These are phyloP conservation scores for Scaptomyza cyrtandrae DNA, from an alignment of 2,888 invertebrate species.

Conservation along the genomic window DNA sequence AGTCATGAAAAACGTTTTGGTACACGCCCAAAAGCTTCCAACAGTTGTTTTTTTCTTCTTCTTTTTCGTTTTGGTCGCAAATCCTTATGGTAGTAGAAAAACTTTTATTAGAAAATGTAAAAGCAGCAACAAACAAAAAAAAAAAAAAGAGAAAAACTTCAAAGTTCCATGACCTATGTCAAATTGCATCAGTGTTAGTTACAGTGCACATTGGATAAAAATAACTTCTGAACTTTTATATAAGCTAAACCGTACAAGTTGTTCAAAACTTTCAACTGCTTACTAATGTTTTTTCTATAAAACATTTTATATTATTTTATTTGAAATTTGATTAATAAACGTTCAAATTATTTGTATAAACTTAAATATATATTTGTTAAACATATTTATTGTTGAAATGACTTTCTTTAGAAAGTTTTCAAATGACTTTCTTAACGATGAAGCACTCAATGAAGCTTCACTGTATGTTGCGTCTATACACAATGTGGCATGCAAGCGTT, in stretches of 20 bases:
- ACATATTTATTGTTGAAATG: no score
- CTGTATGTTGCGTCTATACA: conserved; percentile 31
- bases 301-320: no score
- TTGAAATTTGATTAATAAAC: no score
- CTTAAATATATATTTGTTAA: no score
- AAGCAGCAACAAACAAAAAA: conserved; percentile 14
- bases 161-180: conserved; percentile 67
- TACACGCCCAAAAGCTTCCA: conserved; percentile 16
- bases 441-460: conserved; percentile 2
- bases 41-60: not conserved
- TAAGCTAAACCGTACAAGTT: no score
- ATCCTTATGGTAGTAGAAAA: conserved; percentile 4
- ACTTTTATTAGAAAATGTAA: conserved; percentile 21
- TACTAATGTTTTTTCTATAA: no score
- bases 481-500: conserved; percentile 53
- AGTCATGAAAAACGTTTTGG: conserved; percentile 9
- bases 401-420: no score
- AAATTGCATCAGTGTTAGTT: conserved; percentile 56
- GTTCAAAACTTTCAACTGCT: no score
- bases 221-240: not conserved
- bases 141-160: conserved; percentile 7
- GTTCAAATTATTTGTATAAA: no score
- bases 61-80: no score
- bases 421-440: no score
- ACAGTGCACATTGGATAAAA: conserved; percentile 33